Evolutionary conservation across 92 coral and sea anemone species (phyloP).

Genomic region (Actinernus sp.): DNA sequence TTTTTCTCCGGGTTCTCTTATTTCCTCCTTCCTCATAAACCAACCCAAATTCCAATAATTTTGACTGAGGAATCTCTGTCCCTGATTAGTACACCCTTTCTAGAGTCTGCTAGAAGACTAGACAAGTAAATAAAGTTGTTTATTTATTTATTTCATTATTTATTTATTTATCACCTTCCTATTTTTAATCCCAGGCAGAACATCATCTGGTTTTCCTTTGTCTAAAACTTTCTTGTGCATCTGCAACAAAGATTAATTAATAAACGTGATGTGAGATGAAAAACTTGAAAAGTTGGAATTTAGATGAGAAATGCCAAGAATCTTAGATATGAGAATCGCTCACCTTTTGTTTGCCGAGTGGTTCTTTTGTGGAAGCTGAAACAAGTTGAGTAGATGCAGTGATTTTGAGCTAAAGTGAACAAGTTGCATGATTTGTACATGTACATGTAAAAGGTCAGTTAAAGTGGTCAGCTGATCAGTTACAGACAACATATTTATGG

Average conservation of each 20-base stretch:
- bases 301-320: too few species aligned
- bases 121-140: too few species aligned
- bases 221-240: slow-evolving; percentile 98
- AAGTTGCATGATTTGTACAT: background rate
- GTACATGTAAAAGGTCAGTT: slow-evolving; percentile 1
- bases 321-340: too few species aligned
- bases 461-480: too few species aligned
- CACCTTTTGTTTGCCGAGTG: slow-evolving; percentile 94
- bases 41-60: too few species aligned
- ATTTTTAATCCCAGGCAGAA: slow-evolving; percentile 84
- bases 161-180: slow-evolving; percentile 79
- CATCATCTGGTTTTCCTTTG: slow-evolving; percentile 98
- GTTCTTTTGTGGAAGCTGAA: slow-evolving; percentile 86
- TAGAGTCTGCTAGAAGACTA: too few species aligned
- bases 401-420: background rate
- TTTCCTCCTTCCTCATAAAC: too few species aligned
- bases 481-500: too few species aligned
- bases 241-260: slow-evolving; percentile 16
- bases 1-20: too few species aligned
- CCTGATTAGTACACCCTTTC: too few species aligned
- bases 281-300: background rate
- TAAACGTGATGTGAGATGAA: background rate
- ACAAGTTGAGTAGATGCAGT: background rate
- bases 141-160: too few species aligned
- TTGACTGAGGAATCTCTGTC: too few species aligned